Conservation (phyloP, 1,140 invertebrate genomes). For the Hylyphantes graminicola region DNA sequence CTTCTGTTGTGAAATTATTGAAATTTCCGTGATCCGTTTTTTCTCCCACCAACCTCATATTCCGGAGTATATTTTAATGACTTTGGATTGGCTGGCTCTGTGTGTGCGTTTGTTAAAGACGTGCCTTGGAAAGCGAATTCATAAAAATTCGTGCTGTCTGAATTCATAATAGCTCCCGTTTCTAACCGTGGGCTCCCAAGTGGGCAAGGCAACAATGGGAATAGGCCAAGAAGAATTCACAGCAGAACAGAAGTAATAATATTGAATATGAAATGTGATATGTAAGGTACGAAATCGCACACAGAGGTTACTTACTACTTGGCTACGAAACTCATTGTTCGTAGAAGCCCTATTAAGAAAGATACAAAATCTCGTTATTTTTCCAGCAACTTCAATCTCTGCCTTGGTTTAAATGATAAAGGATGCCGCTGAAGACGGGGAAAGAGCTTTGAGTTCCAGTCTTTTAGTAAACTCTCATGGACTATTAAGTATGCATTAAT, state of each 20-base stretch:
- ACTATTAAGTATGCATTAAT: no score
- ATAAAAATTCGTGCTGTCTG: slow-evolving; percentile 28
- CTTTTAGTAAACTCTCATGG: no score
- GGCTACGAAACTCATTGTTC: slow-evolving; percentile 22
- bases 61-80: slow-evolving; percentile 45
- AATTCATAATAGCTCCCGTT: slow-evolving; percentile 47
- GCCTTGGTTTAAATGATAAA: slow-evolving; percentile 33
- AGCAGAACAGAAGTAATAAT: slow-evolving; percentile 32
- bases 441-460: neutral
- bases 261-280: slow-evolving; percentile 46
- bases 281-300: slow-evolving; percentile 21
- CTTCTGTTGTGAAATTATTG: slow-evolving; percentile 34
- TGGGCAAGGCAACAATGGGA: slow-evolving; percentile 4
- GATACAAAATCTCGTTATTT: slow-evolving; percentile 26
- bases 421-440: slow-evolving; percentile 1
- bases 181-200: slow-evolving; percentile 26
- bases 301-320: neutral
- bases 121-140: slow-evolving; percentile 20
- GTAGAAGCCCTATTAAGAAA: slow-evolving; percentile 27
- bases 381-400: slow-evolving; percentile 30
- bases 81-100: slow-evolving; percentile 18
- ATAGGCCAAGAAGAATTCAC: neutral
- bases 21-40: slow-evolving; percentile 28
- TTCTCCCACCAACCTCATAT: slow-evolving; percentile 5
- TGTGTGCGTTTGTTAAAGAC: slow-evolving; percentile 34